Conservation (phyloP, 2,888 invertebrate genomes). For the Coleophora flavipennella region DNA sequence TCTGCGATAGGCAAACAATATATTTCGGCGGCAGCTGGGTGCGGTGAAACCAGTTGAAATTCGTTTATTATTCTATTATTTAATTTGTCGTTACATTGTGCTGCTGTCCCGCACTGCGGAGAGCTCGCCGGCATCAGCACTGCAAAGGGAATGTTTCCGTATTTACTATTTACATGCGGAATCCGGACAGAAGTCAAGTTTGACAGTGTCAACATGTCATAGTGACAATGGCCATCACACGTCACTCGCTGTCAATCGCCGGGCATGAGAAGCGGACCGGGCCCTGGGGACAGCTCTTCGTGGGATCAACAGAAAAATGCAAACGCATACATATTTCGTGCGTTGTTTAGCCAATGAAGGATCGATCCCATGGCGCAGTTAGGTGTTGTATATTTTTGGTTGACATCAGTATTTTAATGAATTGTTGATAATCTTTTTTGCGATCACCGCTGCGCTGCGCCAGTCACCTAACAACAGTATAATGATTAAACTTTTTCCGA, state of each 20-base stretch:
- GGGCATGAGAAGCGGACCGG: constrained; percentile 59
- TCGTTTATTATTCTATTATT: constrained; percentile 64
- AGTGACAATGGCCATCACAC: constrained; percentile 63
- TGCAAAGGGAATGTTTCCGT: constrained; percentile 60
- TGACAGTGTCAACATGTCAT: constrained; percentile 69
- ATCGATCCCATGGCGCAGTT: constrained; percentile 43
- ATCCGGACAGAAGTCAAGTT: constrained; percentile 69
- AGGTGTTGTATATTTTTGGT: not conserved
- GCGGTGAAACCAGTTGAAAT: constrained; percentile 24
- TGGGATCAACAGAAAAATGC: constrained; percentile 39
- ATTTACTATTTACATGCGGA: constrained; percentile 61
- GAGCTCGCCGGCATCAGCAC: constrained; percentile 12
- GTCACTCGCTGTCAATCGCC: constrained; percentile 61
- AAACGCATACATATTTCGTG: constrained; percentile 33
- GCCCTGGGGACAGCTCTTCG: constrained; percentile 34
- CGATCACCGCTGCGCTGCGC: too few species aligned
- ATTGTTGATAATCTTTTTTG: too few species aligned
- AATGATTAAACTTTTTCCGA: too few species aligned
- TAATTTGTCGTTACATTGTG: constrained; percentile 68
- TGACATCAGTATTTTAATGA: too few species aligned
- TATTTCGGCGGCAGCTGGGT: constrained; percentile 42
- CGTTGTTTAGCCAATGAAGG: constrained; percentile 41
- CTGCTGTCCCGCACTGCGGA: constrained; percentile 18
- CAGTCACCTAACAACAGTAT: too few species aligned
- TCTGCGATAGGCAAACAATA: constrained; percentile 29